Base-by-base conservation (phyloP, 2,113 vertebrate genomes). In the Pleuronectes platessa region DNA sequence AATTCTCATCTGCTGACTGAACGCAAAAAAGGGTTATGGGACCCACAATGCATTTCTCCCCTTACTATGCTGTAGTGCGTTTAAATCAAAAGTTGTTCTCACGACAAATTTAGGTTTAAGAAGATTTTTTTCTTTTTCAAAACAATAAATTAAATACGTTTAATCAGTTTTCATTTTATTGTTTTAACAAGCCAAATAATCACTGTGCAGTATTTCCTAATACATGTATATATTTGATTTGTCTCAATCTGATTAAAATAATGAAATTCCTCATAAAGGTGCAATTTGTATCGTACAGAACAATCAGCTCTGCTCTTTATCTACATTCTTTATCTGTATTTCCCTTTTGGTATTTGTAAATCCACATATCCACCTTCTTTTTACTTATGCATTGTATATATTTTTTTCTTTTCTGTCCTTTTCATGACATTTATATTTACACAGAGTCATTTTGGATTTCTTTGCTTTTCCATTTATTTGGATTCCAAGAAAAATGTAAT, bases 1-100 rank as follows among this genome's bases (percentile, higher is more conserved):
- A 88, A 88, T 89, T 90, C 90, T 54, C 51, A 11, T 54, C 51
- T 18, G 15, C 75, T 53, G 23, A 68, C 35, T 69, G 59, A 75
- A 65, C 60, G 51, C 40, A 65, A 69, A 80, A 67, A 84, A 74
- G 45, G 68, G 37, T 54, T 20, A 42, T 27, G 42, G 10, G 45
- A 65, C 42, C 27, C 40, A 51, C 0, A 62, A 37, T 15, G 18
- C 5, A 7, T 49, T 56, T n/a, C 9, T 54, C n/a, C 53, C n/a
- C 18, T 5, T 2, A 21, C 21, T 53, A n/a, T 11, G n/a, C 21
- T 21, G 7, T 13, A 54, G 9, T 11, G 31, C 12, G 20, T 51
- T 42, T 42, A 42, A 42, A 42, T 12, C 40, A 42, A 13, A 13
- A 13, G 40, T 13, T 23, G 14, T 31, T 24, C 24, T 24, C 21